phyloP scores from a whole-genome alignment of 2,113 vertebrate genomes.

The Chionis minor region DNA sequence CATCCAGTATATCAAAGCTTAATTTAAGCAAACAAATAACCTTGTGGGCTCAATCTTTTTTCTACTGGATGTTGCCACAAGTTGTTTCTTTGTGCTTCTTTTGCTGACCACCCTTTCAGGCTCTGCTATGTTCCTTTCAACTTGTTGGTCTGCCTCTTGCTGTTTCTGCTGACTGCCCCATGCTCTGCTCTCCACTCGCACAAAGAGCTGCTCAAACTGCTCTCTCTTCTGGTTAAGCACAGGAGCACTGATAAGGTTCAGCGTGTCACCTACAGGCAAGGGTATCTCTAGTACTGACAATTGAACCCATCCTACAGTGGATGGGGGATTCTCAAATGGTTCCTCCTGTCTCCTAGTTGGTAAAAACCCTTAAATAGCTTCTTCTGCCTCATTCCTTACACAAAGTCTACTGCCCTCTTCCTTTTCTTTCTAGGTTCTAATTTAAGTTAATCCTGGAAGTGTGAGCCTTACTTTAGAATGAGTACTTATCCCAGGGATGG shows the following conservation, averaged over 20 bases:
- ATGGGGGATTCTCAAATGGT: neutral
- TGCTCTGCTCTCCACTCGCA: neutral
- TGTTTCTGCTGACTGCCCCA: neutral
- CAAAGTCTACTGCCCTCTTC: neutral
- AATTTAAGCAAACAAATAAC: neutral
- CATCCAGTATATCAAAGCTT: neutral
- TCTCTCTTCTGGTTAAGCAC: neutral
- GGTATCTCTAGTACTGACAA: neutral
- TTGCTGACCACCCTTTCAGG: neutral
- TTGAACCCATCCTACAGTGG: neutral
- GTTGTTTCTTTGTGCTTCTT: neutral
- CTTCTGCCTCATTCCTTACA: neutral
- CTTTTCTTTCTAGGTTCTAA: neutral
- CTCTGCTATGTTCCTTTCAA: neutral
- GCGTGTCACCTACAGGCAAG: neutral
- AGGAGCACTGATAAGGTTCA: neutral
- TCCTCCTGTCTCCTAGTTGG: neutral
- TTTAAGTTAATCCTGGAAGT: neutral
- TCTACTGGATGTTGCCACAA: neutral
- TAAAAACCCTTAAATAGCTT: neutral
- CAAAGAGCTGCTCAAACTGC: neutral
- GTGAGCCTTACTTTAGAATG: neutral
- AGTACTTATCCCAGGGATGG: neutral
- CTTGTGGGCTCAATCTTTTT: fast-evolving
- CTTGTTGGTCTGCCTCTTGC: neutral